Evolutionary conservation across 2,113 vertebrate species (phyloP).

Genomic region (Meleagris gallopavo): DNA sequence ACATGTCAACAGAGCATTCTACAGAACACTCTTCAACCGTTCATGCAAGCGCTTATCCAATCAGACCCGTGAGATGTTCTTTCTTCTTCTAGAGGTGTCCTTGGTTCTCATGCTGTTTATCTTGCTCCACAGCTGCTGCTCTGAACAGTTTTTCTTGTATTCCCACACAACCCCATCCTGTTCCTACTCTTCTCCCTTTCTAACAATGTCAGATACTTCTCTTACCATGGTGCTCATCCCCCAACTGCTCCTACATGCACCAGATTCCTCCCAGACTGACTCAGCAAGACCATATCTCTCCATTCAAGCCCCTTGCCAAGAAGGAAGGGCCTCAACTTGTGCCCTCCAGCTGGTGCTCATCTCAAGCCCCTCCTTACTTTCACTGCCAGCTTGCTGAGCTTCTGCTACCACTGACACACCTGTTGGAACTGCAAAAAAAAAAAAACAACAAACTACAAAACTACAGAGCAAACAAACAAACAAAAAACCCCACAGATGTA

Average conservation of each 20-base stretch:
- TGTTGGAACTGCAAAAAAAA: background rate
- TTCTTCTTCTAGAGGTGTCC: too few species aligned
- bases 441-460: too few species aligned
- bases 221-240: background rate
- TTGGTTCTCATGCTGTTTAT: too few species aligned
- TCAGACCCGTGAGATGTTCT: too few species aligned
- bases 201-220: background rate
- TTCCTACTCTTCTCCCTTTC: background rate
- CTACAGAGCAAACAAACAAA: too few species aligned
- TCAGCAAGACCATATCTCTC: background rate
- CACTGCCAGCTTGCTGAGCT: accelerated
- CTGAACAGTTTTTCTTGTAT: too few species aligned
- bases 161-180: background rate
- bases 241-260: background rate
- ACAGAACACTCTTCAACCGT: too few species aligned
- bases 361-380: background rate
- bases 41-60: too few species aligned
- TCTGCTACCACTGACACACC: background rate
- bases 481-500: background rate
- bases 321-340: background rate
- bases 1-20: too few species aligned
- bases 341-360: background rate
- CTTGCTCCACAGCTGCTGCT: too few species aligned
- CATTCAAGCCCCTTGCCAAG: background rate
- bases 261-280: background rate